phyloP scores from a whole-genome alignment of 2,113 vertebrate species.

The Phylloscopus whistleri region DNA sequence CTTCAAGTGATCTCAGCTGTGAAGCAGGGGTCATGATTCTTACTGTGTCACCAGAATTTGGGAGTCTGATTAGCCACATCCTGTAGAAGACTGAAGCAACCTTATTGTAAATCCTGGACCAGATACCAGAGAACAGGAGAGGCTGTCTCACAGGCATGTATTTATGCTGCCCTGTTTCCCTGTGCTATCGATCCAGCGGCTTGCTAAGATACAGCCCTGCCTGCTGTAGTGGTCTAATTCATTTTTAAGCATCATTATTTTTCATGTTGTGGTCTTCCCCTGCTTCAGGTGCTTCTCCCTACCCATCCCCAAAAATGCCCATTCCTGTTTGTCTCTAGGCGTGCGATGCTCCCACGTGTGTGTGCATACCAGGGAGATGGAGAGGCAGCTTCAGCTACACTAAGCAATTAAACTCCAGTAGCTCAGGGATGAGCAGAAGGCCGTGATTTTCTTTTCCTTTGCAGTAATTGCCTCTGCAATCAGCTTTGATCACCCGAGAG shows the following conservation, averaged over 20 bases:
- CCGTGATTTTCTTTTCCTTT: constrained; percentile 76
- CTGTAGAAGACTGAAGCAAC: not conserved
- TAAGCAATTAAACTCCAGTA: constrained; percentile 87
- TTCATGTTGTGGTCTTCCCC: constrained; percentile 38
- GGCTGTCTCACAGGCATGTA: not conserved
- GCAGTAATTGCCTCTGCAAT: constrained; percentile 86
- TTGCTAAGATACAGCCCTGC: constrained; percentile 10
- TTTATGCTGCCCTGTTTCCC: constrained; percentile 2
- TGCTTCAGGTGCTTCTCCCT: not conserved
- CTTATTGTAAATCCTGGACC: not conserved
- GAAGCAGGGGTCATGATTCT: not conserved
- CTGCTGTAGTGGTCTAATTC: constrained; percentile 41
- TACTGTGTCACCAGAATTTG: not conserved
- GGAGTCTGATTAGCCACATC: not conserved
- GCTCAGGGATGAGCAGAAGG: constrained; percentile 77
- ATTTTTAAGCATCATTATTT: constrained; percentile 48
- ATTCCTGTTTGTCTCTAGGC: not conserved
- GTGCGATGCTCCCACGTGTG: not conserved
- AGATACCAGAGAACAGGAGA: not conserved
- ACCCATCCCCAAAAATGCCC: not conserved
- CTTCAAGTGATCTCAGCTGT: not conserved
- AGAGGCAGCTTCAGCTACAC: constrained; percentile 81
- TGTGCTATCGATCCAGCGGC: not conserved
- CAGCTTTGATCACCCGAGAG: constrained; percentile 83
- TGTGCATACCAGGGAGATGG: constrained; percentile 52